These are phyloP conservation scores for Lasioglossum oenotherae DNA, from an alignment of 2,888 invertebrate genomes.

Conservation along the genomic window DNA sequence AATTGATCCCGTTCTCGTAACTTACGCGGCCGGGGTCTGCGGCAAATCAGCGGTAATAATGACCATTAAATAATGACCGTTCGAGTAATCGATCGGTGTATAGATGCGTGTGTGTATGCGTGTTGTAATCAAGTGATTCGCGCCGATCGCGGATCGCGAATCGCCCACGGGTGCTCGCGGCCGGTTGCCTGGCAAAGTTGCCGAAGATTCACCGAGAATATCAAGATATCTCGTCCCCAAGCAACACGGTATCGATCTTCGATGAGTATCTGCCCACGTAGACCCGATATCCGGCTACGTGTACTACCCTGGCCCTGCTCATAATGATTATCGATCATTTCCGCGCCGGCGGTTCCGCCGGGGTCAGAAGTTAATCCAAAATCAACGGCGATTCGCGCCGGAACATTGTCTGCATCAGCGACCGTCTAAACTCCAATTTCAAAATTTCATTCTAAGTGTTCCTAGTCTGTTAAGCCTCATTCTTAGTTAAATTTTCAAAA, in stretches of 20 bases:
- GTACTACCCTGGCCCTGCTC: slow-evolving; percentile 43
- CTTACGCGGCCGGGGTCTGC: slow-evolving; percentile 72
- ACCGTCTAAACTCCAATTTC: not conserved
- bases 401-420: not conserved
- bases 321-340: slow-evolving; percentile 76
- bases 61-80: slow-evolving; percentile 80
- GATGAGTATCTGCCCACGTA: slow-evolving; percentile 65
- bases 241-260: slow-evolving; percentile 30
- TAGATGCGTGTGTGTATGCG: not conserved
- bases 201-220: slow-evolving; percentile 62
- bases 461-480: too few relatives aligned
- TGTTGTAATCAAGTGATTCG: slow-evolving; percentile 79
- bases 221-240: slow-evolving; percentile 42
- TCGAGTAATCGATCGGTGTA: slow-evolving; percentile 56
- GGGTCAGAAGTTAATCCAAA: slow-evolving; percentile 75
- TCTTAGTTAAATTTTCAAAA: too few relatives aligned
- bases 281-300: slow-evolving; percentile 70
- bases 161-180: slow-evolving; percentile 40
- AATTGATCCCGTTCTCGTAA: slow-evolving; percentile 79
- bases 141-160: slow-evolving; percentile 56
- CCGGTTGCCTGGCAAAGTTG: slow-evolving; percentile 48
- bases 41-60: slow-evolving; percentile 81
- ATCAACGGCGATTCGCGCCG: slow-evolving; percentile 63
- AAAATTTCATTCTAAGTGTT: not conserved
- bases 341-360: slow-evolving; percentile 55